A percentile compares a stretch with the other conserved stretches of the same genome.
These are phyloP conservation scores for Sebastes ruberrimus DNA, from an alignment of 2,797 vertebrate species.

Conservation along the genomic window DNA sequence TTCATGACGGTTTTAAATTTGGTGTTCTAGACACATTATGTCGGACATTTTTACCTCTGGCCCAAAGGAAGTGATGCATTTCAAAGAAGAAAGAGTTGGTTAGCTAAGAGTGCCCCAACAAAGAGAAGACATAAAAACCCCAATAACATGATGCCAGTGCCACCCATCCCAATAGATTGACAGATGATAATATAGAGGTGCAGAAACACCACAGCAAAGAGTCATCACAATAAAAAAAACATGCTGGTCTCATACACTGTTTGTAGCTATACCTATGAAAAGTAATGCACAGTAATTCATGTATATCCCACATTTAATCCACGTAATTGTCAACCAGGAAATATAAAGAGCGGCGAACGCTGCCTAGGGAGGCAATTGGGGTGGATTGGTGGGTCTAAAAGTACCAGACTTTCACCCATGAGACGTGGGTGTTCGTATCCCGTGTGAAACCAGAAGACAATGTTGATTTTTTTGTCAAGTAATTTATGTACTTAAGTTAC, in stretches of 20 bases:
- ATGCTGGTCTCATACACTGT: too few relatives aligned
- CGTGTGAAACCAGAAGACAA: too few relatives aligned
- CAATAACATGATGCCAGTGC: background rate
- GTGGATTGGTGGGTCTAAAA: too few relatives aligned
- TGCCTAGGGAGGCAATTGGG: accelerated
- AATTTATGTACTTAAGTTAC: too few relatives aligned
- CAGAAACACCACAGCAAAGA: background rate
- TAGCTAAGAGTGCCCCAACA: background rate
- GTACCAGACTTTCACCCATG: too few relatives aligned
- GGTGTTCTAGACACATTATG: background rate
- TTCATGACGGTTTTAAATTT: background rate
- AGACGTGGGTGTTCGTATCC: too few relatives aligned
- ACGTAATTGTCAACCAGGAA: accelerated
- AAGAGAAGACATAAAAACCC: background rate
- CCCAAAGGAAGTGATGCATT: background rate
- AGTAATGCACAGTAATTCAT: too few relatives aligned
- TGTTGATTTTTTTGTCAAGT: too few relatives aligned
- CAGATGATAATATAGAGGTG: background rate
- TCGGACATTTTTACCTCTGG: background rate
- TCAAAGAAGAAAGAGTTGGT: background rate
- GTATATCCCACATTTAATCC: too few relatives aligned
- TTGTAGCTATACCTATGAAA: too few relatives aligned
- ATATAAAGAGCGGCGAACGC: too few relatives aligned
- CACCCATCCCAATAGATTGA: background rate
- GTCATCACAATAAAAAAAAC: too few relatives aligned